Evolutionary conservation across 1,140 invertebrate species (phyloP), one percentile per base, ranked within the genome.

Genomic region (Drosophila prosaltans): DNA sequence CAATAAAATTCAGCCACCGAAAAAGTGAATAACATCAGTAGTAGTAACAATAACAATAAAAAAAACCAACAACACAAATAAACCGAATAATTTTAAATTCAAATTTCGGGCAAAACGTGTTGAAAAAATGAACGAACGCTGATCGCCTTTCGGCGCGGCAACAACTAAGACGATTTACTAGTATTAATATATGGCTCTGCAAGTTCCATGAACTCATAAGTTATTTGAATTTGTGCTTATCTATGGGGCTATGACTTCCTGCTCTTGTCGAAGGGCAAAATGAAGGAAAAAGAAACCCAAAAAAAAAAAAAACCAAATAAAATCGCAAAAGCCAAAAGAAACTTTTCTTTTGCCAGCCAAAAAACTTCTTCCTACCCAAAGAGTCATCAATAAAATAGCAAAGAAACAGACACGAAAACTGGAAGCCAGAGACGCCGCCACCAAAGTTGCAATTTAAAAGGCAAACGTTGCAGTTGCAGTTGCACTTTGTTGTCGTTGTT

Each of bases 1-100:
- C 81, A 85, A 85, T 82, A 77, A 76, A 81, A 85, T 78, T 74
- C 78, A 85, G 70, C 65, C 75, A 67, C 69, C 67, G 57, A 81
- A 85, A 81, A 81, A 74, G 65, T 61, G 66, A 70, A 78, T 81
- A 73, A 86, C 74, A 65, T 70, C 63, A 59, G 72, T 64, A 70
- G 67, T 30, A 30, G 28, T 16, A 16, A 4, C 4, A 30, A 4
- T 60, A 66, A 48, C 67, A 69, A 32, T 43, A 78, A 54, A 58
- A 40, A 66, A 74, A 43, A n/a, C n/a, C 45, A 36, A 36, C 51
- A 81, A 81, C 66, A 74, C 48, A 54, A 58, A 40, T 6, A 36
- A 36, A 67, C 63, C 0, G 45, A 58, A 65, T 55, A 9, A 84
- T 84, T 85, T 81, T 45, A 81, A 78, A 66, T 85, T 85, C 79